Conservation (phyloP, 2,113 vertebrate species). For the Cyprinodon variegatus region DNA sequence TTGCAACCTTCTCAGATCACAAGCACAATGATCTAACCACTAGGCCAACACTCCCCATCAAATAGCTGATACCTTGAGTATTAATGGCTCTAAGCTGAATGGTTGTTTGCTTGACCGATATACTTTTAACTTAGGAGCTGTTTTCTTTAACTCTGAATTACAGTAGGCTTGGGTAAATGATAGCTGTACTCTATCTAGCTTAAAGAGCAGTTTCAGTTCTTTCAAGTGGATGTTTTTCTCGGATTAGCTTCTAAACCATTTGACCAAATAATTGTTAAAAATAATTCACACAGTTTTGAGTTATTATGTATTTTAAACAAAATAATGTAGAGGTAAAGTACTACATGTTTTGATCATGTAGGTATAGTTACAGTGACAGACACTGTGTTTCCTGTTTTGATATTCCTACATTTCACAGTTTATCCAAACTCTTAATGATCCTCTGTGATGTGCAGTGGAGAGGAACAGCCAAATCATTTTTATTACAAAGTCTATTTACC, state of each 20-base stretch:
- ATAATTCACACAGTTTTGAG: no score
- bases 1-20: no score
- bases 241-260: no score
- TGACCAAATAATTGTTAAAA: no score
- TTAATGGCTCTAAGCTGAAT: no score
- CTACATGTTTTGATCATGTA: not conserved
- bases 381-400: not conserved
- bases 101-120: not conserved
- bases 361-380: not conserved
- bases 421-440: not conserved
- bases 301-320: no score
- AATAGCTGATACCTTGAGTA: no score
- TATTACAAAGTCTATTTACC: not conserved
- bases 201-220: not conserved
- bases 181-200: not conserved
- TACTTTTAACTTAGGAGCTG: not conserved
- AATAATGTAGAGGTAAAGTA: not conserved
- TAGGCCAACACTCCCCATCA: no score
- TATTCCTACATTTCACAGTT: not conserved
- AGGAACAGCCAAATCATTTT: not conserved
- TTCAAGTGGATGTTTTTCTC: no score
- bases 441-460: not conserved
- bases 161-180: not conserved
- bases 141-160: not conserved
- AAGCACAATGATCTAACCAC: no score